A percentile compares a stretch with the other conserved stretches of the same genome.
Conservation (phyloP, 2,888 invertebrate species). For the Muscina levida region DNA sequence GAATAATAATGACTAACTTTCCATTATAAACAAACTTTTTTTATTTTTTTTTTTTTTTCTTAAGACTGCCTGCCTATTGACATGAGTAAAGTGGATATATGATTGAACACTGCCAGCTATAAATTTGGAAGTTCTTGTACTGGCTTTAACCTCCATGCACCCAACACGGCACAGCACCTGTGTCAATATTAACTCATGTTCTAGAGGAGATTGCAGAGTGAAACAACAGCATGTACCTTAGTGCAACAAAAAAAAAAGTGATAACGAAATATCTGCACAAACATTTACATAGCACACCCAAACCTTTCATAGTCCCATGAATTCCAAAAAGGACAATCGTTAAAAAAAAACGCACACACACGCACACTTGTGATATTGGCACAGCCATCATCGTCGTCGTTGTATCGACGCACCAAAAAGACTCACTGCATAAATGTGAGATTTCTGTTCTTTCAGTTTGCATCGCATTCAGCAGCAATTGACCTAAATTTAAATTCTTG, state of each 20-base stretch:
- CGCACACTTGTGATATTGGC: constrained; percentile 19
- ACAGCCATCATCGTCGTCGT: not conserved
- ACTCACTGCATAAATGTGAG: not conserved
- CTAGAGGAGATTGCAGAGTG: not conserved
- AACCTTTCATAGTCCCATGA: not conserved
- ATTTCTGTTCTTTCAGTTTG: not conserved
- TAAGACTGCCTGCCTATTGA: too few species aligned
- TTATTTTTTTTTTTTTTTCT: too few species aligned
- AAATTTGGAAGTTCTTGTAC: too few species aligned
- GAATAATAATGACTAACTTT: too few species aligned
- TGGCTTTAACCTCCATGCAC: too few species aligned
- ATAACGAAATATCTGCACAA: constrained; percentile 14
- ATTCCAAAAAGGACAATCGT: not conserved
- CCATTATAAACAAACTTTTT: too few species aligned
- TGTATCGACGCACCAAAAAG: not conserved
- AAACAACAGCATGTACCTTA: not conserved
- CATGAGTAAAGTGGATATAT: too few species aligned
- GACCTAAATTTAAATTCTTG: constrained; percentile 60
- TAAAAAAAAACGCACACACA: constrained; percentile 3
- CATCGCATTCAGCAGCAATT: constrained; percentile 49
- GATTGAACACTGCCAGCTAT: too few species aligned
- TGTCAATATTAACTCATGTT: constrained; percentile 45
- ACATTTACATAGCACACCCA: not conserved
- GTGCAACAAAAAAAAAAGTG: constrained; percentile 2
- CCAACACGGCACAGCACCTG: constrained; percentile 49